Percentiles rank a stretch among this genome's conserved stretches.
These are phyloP conservation scores for Poeciliopsis paucimaculata DNA, from an alignment of 2,797 vertebrate genomes.

Conservation along the genomic window DNA sequence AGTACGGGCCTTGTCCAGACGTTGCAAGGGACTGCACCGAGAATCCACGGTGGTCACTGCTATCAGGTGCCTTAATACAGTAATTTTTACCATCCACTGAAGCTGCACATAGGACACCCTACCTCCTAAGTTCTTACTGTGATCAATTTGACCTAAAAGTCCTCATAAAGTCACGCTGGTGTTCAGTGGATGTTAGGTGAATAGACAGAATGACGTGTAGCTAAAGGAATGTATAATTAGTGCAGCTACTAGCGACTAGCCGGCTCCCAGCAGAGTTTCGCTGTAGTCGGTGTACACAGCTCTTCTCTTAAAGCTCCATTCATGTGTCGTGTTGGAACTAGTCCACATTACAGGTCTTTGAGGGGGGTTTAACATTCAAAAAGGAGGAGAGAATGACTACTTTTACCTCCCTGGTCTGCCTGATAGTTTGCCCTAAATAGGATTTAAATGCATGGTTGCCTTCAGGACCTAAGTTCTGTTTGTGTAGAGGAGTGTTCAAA, in stretches of 20 bases:
- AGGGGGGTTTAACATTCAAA: conserved; percentile 49
- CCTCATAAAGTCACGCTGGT: conserved; percentile 5
- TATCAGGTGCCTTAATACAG: conserved; percentile 5
- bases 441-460: conserved; percentile 66
- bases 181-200: conserved; percentile 38
- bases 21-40: conserved; percentile 13
- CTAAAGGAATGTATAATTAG: conserved; percentile 73
- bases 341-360: conserved; percentile 38
- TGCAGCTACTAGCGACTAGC: conserved; percentile 43
- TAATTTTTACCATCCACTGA: neutral
- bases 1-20: conserved; percentile 47
- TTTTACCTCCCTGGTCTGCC: conserved; percentile 58
- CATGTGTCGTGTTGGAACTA: conserved; percentile 63
- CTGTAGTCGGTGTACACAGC: conserved; percentile 39
- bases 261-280: conserved; percentile 32
- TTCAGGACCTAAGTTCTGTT: conserved; percentile 81
- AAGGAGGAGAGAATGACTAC: conserved; percentile 30
- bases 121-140: neutral
- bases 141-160: neutral
- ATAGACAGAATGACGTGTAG: conserved; percentile 51
- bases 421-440: conserved; percentile 72
- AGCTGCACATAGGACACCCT: neutral
- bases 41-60: conserved; percentile 25
- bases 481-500: conserved; percentile 83
- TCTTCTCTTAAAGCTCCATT: conserved; percentile 56